These are phyloP conservation scores for Crambe crambe DNA, from an alignment of 37 sponge, comb jelly and placozoan genomes.

Conservation along the genomic window DNA sequence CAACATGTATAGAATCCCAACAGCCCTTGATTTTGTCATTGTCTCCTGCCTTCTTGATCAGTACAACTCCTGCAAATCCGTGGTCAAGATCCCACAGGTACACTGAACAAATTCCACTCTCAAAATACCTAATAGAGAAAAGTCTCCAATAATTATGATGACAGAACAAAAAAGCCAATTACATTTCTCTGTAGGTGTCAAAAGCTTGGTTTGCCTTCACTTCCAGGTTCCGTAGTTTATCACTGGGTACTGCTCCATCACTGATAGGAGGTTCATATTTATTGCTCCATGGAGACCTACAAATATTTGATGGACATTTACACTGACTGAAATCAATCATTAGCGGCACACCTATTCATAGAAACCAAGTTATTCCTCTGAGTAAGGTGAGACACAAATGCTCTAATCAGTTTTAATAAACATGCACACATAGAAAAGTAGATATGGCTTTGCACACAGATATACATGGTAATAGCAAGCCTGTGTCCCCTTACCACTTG, in stretches of 20 bases:
- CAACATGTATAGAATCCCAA: slow-evolving; percentile 99
- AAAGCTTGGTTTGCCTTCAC: slow-evolving; percentile 94
- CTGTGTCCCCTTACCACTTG: too few species aligned
- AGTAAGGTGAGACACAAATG: too few species aligned
- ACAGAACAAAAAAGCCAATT: slow-evolving; percentile 19
- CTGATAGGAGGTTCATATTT: slow-evolving; percentile 88
- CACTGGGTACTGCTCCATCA: slow-evolving; percentile 93
- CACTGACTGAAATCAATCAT: background rate
- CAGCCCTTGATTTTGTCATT: slow-evolving; percentile 93
- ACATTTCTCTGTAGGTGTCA: slow-evolving; percentile 95
- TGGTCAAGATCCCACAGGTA: slow-evolving; percentile 98
- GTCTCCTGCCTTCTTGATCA: slow-evolving; percentile 97
- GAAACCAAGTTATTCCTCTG: too few species aligned
- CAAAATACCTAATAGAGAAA: slow-evolving; percentile 77
- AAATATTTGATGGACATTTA: background rate
- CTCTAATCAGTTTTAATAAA: too few species aligned
- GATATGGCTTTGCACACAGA: too few species aligned
- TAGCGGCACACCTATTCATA: too few species aligned
- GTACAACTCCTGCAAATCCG: slow-evolving; percentile 92
- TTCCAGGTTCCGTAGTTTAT: slow-evolving; percentile 81
- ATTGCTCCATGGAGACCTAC: slow-evolving; percentile 96
- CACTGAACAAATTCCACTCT: slow-evolving; percentile 92
- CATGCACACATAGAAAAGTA: too few species aligned
- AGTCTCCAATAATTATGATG: background rate
- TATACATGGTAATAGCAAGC: too few species aligned